A percentile compares a stretch with the other conserved stretches of the same genome.
Evolutionary conservation across 2,888 invertebrate genomes (phyloP).

Genomic region (Dynastes maya): DNA sequence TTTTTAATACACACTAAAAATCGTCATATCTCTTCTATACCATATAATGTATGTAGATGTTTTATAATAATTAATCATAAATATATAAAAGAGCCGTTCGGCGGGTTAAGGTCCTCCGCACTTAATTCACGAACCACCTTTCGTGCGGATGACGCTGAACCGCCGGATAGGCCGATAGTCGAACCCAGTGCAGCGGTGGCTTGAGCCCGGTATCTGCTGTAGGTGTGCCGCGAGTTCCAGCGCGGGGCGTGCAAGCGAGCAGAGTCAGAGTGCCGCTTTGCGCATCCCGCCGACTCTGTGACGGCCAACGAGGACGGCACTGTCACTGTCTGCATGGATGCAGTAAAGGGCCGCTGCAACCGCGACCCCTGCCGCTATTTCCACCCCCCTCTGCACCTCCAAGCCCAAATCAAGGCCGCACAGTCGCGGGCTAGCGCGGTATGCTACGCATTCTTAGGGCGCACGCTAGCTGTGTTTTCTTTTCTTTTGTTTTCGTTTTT

Average conservation of each 20-base stretch:
- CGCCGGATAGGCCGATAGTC: conserved; percentile 47
- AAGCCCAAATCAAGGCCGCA: conserved; percentile 98
- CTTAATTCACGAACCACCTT: neutral
- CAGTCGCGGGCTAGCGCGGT: conserved; percentile 94
- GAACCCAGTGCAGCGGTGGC: conserved; percentile 65
- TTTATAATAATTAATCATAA: conserved; percentile 18
- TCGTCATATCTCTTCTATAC: conserved; percentile 20
- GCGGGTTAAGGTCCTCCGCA: conserved; percentile 35
- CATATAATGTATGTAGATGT: conserved; percentile 4
- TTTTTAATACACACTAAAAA: conserved; percentile 13
- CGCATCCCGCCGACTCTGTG: conserved; percentile 98
- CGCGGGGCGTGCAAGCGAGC: conserved; percentile 98
- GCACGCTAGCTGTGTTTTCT: conserved; percentile 68
- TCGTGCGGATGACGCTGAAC: conserved; percentile 33
- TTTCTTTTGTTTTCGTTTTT: conserved; percentile 73
- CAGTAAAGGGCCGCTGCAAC: conserved; percentile 98
- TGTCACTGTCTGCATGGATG: conserved; percentile 99
- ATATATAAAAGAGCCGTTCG: conserved; percentile 26
- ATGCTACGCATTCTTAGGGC: conserved; percentile 80
- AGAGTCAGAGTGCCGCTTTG: conserved; percentile 98
- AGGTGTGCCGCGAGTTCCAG: conserved; percentile 99
- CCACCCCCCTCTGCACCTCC: conserved; percentile 99
- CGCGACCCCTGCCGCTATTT: conserved; percentile 99
- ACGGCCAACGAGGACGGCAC: conserved; percentile 98
- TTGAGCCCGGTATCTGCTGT: conserved; percentile 74